A percentile compares a stretch with the other conserved stretches of the same genome.
Evolutionary conservation across 53 echinoderm and acorn worm species (phyloP).

Genomic region (Hippasteria phrygiana): DNA sequence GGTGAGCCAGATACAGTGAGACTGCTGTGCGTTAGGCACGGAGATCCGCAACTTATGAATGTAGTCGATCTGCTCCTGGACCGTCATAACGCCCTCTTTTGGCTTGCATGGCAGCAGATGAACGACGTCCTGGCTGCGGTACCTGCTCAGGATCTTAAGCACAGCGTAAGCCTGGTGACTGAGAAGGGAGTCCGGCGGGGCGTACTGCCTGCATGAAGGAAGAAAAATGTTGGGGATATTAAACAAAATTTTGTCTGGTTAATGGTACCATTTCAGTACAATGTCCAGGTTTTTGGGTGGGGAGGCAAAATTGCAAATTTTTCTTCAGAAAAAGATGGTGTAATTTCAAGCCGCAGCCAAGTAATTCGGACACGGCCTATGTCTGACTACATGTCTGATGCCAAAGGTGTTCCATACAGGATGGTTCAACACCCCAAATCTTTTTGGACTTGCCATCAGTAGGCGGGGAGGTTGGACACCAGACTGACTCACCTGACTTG

Average conservation of each 20-base stretch:
- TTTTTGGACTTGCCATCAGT: too few relatives aligned
- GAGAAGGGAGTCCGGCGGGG: constrained; percentile 8
- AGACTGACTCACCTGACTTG: constrained; percentile 40
- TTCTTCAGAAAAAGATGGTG: too few relatives aligned
- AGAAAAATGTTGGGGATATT: neutral
- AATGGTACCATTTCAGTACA: too few relatives aligned
- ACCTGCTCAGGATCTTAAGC: constrained; percentile 36
- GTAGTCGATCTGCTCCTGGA: constrained; percentile 30
- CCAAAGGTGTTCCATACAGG: neutral
- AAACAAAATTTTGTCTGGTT: neutral
- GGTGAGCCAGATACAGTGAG: constrained; percentile 36
- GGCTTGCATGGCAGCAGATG: constrained; percentile 35
- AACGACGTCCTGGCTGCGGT: constrained; percentile 11
- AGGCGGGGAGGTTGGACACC: neutral
- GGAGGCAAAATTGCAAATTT: too few relatives aligned
- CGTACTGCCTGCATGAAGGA: constrained; percentile 18
- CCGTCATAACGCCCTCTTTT: neutral
- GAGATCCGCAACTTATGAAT: constrained; percentile 10
- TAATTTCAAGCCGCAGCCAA: too few relatives aligned
- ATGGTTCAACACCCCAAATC: neutral
- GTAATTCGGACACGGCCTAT: too few relatives aligned
- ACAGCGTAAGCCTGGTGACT: neutral
- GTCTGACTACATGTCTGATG: neutral
- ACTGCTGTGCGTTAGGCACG: constrained; percentile 17
- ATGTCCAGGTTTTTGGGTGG: too few relatives aligned